A percentile compares a stretch with the other conserved stretches of the same genome.
Evolutionary conservation across 2,888 invertebrate species (phyloP).

Genomic region (Timema podura): DNA sequence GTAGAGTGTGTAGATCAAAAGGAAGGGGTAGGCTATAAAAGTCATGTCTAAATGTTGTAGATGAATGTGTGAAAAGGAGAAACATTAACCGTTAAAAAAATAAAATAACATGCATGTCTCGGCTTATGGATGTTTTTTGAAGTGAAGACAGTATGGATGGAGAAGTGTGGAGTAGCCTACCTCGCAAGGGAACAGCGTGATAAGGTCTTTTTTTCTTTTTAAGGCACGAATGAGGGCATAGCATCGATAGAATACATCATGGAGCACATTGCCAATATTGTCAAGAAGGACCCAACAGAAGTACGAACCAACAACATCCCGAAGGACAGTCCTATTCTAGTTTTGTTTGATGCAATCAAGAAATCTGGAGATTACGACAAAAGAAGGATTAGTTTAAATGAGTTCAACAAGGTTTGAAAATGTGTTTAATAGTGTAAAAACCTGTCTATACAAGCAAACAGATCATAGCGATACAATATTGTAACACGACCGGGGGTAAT

Average conservation of each 20-base stretch:
- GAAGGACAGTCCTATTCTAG: conserved; percentile 40
- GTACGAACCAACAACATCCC: conserved; percentile 56
- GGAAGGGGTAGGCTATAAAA: too few species aligned
- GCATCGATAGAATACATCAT: conserved; percentile 60
- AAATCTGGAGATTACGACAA: conserved; percentile 54
- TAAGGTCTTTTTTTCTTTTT: background rate
- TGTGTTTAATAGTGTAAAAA: too few species aligned
- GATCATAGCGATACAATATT: too few species aligned
- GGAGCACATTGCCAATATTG: conserved; percentile 58
- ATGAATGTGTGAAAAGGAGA: too few species aligned
- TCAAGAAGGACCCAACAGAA: conserved; percentile 55
- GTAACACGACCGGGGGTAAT: background rate
- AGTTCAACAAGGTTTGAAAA: conserved; percentile 54
- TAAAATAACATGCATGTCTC: too few species aligned
- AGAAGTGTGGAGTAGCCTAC: background rate
- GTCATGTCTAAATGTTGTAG: too few species aligned
- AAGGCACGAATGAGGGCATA: conserved; percentile 52
- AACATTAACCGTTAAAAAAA: too few species aligned
- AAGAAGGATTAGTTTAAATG: conserved; percentile 52
- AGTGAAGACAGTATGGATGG: too few species aligned
- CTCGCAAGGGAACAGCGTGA: background rate
- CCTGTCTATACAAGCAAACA: too few species aligned
- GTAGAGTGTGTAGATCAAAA: too few species aligned
- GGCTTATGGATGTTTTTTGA: too few species aligned
- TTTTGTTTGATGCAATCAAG: conserved; percentile 55